Evolutionary conservation across 2,888 invertebrate genomes (phyloP).

Genomic region (Acanthosoma haemorrhoidale): DNA sequence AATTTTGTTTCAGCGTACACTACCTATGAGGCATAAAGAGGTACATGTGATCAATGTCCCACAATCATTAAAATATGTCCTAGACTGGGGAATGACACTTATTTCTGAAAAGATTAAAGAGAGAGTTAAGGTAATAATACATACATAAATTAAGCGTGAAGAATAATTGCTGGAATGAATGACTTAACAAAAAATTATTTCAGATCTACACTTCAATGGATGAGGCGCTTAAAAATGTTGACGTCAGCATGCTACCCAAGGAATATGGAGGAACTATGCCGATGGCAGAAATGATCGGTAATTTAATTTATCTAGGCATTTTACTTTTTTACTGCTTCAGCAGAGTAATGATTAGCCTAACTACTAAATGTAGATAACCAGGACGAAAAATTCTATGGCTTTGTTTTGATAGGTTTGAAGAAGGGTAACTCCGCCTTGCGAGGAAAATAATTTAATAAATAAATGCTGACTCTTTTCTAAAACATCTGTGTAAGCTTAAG

Average conservation of each 20-base stretch:
- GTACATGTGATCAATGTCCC: slow-evolving; percentile 84
- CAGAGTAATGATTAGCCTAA: too few relatives aligned
- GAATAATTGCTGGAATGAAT: too few relatives aligned
- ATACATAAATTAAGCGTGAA: too few relatives aligned
- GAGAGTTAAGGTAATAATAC: slow-evolving; percentile 68
- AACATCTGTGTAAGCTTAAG: too few relatives aligned
- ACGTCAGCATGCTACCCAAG: slow-evolving; percentile 62
- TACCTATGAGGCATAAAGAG: slow-evolving; percentile 85
- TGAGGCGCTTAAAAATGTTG: slow-evolving; percentile 52
- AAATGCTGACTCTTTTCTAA: too few relatives aligned
- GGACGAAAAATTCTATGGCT: too few relatives aligned
- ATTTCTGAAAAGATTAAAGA: slow-evolving; percentile 79
- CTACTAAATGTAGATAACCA: too few relatives aligned
- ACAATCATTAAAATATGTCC: slow-evolving; percentile 69
- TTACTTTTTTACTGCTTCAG: too few relatives aligned
- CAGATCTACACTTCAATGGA: slow-evolving; percentile 45
- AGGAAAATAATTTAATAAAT: too few relatives aligned
- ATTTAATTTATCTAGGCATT: too few relatives aligned
- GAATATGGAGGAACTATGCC: slow-evolving; percentile 81
- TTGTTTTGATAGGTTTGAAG: too few relatives aligned
- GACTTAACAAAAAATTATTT: too few relatives aligned
- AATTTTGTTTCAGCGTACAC: slow-evolving; percentile 67
- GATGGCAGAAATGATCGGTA: slow-evolving; percentile 77
- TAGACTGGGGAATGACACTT: slow-evolving; percentile 74
- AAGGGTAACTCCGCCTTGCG: not conserved